Evolutionary conservation across 2,888 invertebrate genomes (phyloP).

Genomic region (Chaetogeoica ovagalla): DNA sequence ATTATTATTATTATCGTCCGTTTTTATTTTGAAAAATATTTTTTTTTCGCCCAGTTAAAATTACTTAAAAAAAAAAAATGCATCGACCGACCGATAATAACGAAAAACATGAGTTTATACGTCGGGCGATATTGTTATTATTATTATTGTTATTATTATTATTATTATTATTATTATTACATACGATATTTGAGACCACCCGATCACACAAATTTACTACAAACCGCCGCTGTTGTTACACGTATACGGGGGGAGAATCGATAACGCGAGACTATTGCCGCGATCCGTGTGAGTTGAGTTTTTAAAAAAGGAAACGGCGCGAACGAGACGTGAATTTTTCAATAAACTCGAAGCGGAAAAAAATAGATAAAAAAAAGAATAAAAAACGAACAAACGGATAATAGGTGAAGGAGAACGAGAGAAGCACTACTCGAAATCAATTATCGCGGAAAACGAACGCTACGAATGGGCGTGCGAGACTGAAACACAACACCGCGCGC

Average conservation of each 20-base stretch:
- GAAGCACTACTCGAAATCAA: neutral
- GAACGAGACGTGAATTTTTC: neutral
- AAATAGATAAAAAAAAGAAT: neutral
- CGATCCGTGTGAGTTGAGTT: too few species aligned
- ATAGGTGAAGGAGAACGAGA: neutral
- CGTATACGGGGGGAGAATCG: neutral
- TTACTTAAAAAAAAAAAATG: too few species aligned
- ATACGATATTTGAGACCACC: neutral
- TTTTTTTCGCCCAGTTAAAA: too few species aligned
- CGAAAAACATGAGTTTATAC: too few species aligned
- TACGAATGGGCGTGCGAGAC: conserved; percentile 43
- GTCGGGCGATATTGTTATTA: too few species aligned
- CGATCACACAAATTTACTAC: too few species aligned
- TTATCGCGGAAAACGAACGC: neutral
- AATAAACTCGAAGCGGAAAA: neutral
- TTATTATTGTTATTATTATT: too few species aligned
- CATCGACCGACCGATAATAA: too few species aligned
- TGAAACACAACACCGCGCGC: neutral
- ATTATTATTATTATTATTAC: too few species aligned
- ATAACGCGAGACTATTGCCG: neutral
- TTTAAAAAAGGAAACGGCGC: neutral
- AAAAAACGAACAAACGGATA: neutral
- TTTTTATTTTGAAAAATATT: too few species aligned
- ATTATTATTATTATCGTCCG: too few species aligned
- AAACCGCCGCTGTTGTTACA: neutral